Conservation (phyloP, 2,113 vertebrate species). For the Todiramphus saurophagus region DNA sequence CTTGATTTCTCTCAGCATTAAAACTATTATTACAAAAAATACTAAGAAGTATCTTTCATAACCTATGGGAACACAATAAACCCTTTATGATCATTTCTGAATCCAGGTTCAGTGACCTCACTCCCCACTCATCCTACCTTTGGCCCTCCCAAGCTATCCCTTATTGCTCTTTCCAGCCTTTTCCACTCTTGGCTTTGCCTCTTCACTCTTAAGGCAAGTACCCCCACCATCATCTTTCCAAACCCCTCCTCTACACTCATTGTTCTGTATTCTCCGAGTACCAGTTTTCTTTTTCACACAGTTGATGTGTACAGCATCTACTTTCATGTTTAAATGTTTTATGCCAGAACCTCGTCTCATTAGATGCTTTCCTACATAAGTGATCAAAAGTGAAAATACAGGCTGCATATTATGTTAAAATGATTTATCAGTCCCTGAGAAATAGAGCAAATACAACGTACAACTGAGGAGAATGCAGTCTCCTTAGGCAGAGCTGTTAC, state of each 20-base stretch:
- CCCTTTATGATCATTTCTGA: neutral
- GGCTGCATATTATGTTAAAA: neutral
- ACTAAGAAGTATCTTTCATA: neutral
- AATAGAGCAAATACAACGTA: fast-evolving
- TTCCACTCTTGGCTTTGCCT: neutral
- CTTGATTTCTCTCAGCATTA: neutral
- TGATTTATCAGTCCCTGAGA: neutral
- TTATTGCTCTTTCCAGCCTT: neutral
- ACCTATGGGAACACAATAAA: neutral
- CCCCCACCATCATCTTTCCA: neutral
- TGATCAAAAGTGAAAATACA: neutral
- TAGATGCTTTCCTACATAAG: neutral
- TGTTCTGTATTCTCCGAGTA: neutral
- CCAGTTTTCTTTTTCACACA: neutral
- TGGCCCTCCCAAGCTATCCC: neutral
- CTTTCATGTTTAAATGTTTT: neutral
- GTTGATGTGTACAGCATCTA: neutral
- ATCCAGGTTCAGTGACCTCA: neutral
- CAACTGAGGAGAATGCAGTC: fast-evolving
- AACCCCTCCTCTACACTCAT: neutral
- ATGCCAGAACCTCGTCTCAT: neutral
- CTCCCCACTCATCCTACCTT: neutral
- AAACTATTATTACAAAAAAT: neutral
- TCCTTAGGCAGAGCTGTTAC: too few species aligned
- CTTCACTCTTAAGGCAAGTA: neutral